A percentile compares a stretch with the other conserved stretches of the same genome.
Evolutionary conservation across 1,140 invertebrate species (phyloP).

Genomic region (Drosophila navojoa): DNA sequence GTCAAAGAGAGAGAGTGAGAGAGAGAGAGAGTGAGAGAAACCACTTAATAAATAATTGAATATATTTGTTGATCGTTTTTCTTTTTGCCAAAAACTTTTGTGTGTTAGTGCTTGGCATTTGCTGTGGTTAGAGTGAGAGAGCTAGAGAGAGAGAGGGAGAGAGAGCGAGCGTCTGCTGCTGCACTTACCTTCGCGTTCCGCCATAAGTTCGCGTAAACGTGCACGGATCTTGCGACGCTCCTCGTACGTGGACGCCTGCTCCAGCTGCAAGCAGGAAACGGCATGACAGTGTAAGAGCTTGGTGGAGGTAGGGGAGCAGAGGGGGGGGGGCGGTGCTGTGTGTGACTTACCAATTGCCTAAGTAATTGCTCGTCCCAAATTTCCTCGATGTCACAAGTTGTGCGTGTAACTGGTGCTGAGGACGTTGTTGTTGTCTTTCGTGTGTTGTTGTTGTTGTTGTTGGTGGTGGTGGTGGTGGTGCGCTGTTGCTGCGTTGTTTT

Average conservation of each 20-base stretch:
- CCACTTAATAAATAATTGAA: too few species aligned
- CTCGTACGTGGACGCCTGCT: slow-evolving; percentile 93
- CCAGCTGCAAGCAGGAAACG: slow-evolving; percentile 87
- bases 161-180: slow-evolving; percentile 3
- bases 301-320: too few species aligned
- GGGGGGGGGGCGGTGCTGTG: not conserved
- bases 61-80: too few species aligned
- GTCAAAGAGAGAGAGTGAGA: slow-evolving; percentile 10
- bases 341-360: slow-evolving; percentile 87
- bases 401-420: slow-evolving; percentile 83
- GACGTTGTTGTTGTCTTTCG: slow-evolving; percentile 53
- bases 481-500: slow-evolving; percentile 80
- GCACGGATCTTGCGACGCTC: slow-evolving; percentile 91
- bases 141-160: slow-evolving; percentile 7
- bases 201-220: slow-evolving; percentile 90
- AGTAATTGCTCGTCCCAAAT: slow-evolving; percentile 90
- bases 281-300: too few species aligned
- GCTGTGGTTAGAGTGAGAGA: slow-evolving; percentile 24
- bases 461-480: slow-evolving; percentile 43
- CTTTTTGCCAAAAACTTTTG: too few species aligned
- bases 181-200: slow-evolving; percentile 89
- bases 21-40: too few species aligned
- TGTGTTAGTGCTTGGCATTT: too few species aligned
- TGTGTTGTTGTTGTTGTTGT: slow-evolving; percentile 32
- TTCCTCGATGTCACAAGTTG: slow-evolving; percentile 87